These are phyloP conservation scores for Brachyalestes nurse DNA, from an alignment of 2,797 vertebrate species.

Conservation along the genomic window DNA sequence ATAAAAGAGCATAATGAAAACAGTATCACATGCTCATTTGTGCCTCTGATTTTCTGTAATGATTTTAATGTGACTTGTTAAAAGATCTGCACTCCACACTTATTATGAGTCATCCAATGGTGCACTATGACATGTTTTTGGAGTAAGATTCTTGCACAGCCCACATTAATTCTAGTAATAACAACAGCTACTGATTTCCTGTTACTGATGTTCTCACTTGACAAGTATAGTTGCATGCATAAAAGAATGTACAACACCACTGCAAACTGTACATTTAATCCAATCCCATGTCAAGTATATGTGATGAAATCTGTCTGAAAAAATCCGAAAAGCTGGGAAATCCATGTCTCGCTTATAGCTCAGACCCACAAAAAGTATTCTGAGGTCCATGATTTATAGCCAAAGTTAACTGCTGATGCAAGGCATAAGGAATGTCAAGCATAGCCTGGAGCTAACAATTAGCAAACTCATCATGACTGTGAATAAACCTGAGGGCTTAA, in stretches of 20 bases:
- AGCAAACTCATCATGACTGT: not conserved
- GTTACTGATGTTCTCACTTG: constrained; percentile 1
- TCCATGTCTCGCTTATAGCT: not conserved
- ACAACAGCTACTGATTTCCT: not conserved
- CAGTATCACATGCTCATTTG: too few species aligned
- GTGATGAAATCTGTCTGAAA: not conserved
- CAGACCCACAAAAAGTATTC: not conserved
- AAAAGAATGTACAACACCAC: not conserved
- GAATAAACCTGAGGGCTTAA: not conserved
- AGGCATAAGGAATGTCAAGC: not conserved
- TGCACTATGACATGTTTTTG: not conserved
- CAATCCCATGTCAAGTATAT: not conserved
- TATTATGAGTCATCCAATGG: not conserved
- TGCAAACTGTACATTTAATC: not conserved
- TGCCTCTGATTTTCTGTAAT: too few species aligned
- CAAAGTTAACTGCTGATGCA: not conserved
- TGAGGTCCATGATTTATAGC: not conserved
- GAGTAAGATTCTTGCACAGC: constrained; percentile 2
- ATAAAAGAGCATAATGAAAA: too few species aligned
- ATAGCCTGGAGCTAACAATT: not conserved
- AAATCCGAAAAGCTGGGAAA: not conserved
- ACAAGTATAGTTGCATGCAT: not conserved
- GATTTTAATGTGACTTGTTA: too few species aligned
- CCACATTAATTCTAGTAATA: not conserved
- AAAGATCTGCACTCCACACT: too few species aligned